Conservation (phyloP, 2,888 invertebrate species). For the Hirtodrosophila histrioides region DNA sequence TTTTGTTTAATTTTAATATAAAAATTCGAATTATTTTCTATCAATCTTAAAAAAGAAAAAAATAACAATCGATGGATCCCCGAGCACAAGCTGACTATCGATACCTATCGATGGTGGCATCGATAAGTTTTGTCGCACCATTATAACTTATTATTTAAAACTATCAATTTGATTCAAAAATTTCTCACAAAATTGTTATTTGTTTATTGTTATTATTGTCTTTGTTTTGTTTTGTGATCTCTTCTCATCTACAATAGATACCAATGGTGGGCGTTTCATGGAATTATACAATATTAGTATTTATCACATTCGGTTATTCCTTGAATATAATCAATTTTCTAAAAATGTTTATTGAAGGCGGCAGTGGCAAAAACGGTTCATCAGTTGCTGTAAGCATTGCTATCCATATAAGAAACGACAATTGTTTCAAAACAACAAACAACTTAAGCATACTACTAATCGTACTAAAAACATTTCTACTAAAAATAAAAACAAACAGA, state of each 20-base stretch:
- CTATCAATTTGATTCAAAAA: constrained; percentile 1
- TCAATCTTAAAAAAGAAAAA: too few relatives aligned
- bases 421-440: constrained; percentile 9
- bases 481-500: background rate
- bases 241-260: constrained; percentile 80
- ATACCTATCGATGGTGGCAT: too few relatives aligned
- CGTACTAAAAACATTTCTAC: constrained; percentile 33
- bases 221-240: constrained; percentile 57
- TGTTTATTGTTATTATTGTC: constrained; percentile 41
- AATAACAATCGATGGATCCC: too few relatives aligned
- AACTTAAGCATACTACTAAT: constrained; percentile 26
- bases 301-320: constrained; percentile 83
- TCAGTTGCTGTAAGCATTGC: constrained; percentile 91
- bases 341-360: constrained; percentile 91
- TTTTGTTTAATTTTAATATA: too few relatives aligned
- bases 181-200: constrained; percentile 17
- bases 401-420: constrained; percentile 23
- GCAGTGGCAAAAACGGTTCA: constrained; percentile 98
- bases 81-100: too few relatives aligned
- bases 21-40: too few relatives aligned
- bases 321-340: constrained; percentile 88
- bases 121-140: too few relatives aligned
- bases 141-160: constrained; percentile 1
- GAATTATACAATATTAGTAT: constrained; percentile 82
- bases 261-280: constrained; percentile 82